Conservation (phyloP, 2,797 vertebrate genomes). For the Sebastes elongatus region DNA sequence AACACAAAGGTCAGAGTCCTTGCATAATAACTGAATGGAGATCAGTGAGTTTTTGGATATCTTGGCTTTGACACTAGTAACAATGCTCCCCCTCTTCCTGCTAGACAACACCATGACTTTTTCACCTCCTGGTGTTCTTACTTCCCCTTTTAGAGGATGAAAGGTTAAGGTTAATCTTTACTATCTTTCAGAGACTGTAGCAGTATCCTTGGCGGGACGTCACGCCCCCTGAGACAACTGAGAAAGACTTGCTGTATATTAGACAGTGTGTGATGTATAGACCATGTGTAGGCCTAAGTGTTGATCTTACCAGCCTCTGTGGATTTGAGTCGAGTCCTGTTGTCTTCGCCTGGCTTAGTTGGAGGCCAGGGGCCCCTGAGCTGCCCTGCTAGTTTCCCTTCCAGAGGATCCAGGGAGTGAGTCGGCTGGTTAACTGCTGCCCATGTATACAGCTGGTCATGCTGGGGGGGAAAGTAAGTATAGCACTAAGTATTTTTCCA, state of each 20-base stretch:
- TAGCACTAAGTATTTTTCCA: too few species aligned
- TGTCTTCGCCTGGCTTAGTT: slow-evolving; percentile 76
- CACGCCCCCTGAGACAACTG: too few species aligned
- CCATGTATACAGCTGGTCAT: slow-evolving; percentile 96
- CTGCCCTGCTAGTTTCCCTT: slow-evolving; percentile 85
- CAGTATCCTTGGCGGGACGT: accelerated
- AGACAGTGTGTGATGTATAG: not conserved
- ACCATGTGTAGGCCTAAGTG: not conserved
- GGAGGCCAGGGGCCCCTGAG: slow-evolving; percentile 80
- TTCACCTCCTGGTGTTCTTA: not conserved
- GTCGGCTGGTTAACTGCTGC: slow-evolving; percentile 93
- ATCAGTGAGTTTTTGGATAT: not conserved
- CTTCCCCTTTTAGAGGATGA: not conserved
- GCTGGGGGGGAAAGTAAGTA: slow-evolving; percentile 72
- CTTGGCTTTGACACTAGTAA: not conserved
- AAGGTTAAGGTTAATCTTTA: too few species aligned
- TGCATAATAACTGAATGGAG: not conserved
- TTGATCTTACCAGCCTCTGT: slow-evolving; percentile 82
- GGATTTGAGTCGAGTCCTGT: slow-evolving; percentile 59
- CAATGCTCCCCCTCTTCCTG: too few species aligned
- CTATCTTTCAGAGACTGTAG: too few species aligned
- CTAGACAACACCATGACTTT: not conserved
- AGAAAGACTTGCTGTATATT: not conserved
- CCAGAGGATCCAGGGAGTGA: slow-evolving; percentile 86
- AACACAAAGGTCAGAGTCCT: not conserved